These are phyloP conservation scores for Dryocosmus kuriphilus DNA, from an alignment of 2,888 invertebrate genomes.

Conservation along the genomic window DNA sequence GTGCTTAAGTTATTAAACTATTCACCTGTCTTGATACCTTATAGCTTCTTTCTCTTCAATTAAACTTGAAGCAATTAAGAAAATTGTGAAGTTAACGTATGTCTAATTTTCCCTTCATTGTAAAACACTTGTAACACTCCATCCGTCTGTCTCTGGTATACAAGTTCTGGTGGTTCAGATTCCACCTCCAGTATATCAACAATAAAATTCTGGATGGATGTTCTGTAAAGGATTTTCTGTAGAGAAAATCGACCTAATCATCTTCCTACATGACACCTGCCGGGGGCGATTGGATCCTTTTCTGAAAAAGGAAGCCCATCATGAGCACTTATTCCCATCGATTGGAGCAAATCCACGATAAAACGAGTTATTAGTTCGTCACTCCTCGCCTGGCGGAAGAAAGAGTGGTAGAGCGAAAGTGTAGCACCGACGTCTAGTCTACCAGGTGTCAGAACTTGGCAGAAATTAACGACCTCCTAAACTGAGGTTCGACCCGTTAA, in stretches of 20 bases:
- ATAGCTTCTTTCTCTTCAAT: neutral
- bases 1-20: neutral
- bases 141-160: no score
- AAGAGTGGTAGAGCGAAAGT: constrained; percentile 37
- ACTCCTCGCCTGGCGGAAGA: constrained; percentile 49
- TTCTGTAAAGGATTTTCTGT: no score
- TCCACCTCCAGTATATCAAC: no score
- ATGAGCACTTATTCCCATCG: neutral
- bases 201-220: no score
- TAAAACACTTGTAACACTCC: no score
- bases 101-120: neutral
- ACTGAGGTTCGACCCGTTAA: constrained; percentile 55
- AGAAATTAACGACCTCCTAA: constrained; percentile 61
- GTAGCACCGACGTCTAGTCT: neutral
- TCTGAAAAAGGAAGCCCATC: neutral
- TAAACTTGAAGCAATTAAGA: neutral
- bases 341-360: neutral
- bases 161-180: no score
- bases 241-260: neutral
- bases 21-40: neutral
- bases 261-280: neutral
- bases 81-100: neutral
- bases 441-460: constrained; percentile 56
- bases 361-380: constrained; percentile 1
- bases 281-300: neutral